Conservation (phyloP, 2,888 invertebrate species). For the Scaptomyza parva region DNA sequence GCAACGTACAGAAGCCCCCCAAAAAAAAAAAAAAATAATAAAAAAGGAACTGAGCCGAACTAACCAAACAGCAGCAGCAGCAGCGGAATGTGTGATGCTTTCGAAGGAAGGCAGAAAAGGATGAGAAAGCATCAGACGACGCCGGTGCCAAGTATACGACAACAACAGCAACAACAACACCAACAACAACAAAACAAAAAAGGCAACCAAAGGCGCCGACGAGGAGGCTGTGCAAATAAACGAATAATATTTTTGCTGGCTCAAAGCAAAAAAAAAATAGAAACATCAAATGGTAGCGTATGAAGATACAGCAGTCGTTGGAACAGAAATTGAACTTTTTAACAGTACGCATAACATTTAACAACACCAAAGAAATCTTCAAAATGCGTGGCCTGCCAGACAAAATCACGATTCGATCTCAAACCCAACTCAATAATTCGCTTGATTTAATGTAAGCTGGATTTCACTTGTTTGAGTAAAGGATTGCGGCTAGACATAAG, state of each 20-base stretch:
- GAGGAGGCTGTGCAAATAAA: conserved; percentile 63
- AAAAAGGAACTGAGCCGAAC: conserved; percentile 39
- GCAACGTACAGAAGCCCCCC: conserved; percentile 38
- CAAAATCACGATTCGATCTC: conserved; percentile 39
- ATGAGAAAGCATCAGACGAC: conserved; percentile 36
- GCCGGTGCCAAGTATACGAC: conserved; percentile 71
- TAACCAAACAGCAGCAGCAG: conserved; percentile 37
- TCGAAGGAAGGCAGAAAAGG: neutral
- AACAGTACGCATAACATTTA: conserved; percentile 30
- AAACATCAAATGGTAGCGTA: conserved; percentile 1
- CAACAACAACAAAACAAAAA: conserved; percentile 22
- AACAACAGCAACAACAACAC: conserved; percentile 33
- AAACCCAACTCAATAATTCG: conserved; percentile 56
- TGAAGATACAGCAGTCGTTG: conserved; percentile 12
- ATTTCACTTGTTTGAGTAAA: conserved; percentile 32
- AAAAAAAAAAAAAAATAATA: conserved; percentile 25
- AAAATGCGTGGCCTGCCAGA: conserved; percentile 7
- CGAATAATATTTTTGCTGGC: conserved; percentile 72
- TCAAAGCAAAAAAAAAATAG: conserved; percentile 53
- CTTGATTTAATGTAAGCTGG: conserved; percentile 46
- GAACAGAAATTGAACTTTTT: conserved; percentile 14
- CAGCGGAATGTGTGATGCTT: too few species aligned
- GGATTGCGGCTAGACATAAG: conserved; percentile 27
- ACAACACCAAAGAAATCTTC: conserved; percentile 18
- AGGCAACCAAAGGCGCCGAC: conserved; percentile 22